Evolutionary conservation across 1,140 invertebrate species (phyloP), one percentile per base, ranked within the genome.

Genomic region (Mactra quadrangularis): DNA sequence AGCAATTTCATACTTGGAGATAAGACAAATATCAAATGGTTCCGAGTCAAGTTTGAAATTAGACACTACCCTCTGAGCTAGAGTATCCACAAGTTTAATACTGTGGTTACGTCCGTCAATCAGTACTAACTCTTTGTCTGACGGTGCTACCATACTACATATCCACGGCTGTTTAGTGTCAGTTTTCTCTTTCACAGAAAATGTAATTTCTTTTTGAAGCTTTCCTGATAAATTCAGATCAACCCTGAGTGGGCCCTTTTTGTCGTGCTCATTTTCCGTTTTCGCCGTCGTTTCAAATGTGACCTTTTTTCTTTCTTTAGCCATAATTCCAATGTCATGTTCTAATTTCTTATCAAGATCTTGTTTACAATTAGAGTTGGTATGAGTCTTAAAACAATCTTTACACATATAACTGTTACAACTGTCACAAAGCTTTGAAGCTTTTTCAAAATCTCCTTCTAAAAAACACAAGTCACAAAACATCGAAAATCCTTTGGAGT

Each of bases 371-470:
- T 41, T 41, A 50, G 64, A 50, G 29, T 50, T 27, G 31, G 31
- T 50, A 50, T 68, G 64, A 29, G 15, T 3, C 9, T 29, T 41
- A 17, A 29, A 68, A 27, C 64, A 68, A 1, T 4, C 17, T 50
- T 29, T 27, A 50, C 64, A 68, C 3, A 68, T 13, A 33, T 68
- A 68, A 47, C 64, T 50, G 41, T 68, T 68, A 19, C 64, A 68
- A 17, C 1, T 50, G 6, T 50, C 6, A n/a, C 64, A 68, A 50
- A 68, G 47, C 15, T 50, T 47, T 1, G 29, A 27, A 52, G 64
- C 64, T 45, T 17, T 25, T 6, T 27, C 45, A 19, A 52, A 31
- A 7, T 29, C 15, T 27, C 3, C 9, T 19, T 50, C 17, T 0
- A 15, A 22, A 25, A 47, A 68, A 50, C 64, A 68, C 11, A 68